phyloP scores from a whole-genome alignment of 2,113 vertebrate species.

The Scomber japonicus region DNA sequence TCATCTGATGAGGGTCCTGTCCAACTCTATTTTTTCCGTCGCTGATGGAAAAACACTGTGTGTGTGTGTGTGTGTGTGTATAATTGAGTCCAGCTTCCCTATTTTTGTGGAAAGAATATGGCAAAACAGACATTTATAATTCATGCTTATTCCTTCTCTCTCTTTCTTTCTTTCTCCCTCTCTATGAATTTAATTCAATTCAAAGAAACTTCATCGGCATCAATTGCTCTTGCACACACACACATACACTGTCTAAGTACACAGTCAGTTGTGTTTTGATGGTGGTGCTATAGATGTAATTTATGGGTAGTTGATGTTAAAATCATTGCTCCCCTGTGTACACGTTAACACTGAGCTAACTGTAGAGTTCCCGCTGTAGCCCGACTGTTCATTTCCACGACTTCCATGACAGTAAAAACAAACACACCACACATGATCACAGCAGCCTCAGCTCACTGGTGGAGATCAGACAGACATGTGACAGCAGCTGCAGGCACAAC shows the following conservation, averaged over 20 bases:
- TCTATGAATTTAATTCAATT: too few species aligned
- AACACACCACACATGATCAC: conserved; percentile 18
- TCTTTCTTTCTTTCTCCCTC: neutral
- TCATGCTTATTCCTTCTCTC: conserved; percentile 11
- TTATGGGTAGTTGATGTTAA: conserved; percentile 26
- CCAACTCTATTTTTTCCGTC: neutral
- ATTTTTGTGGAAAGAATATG: conserved; percentile 70
- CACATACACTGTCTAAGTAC: conserved; percentile 5
- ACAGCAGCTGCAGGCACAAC: neutral
- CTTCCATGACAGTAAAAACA: conserved; percentile 14
- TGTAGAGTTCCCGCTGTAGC: conserved; percentile 6
- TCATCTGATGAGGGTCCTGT: conserved; percentile 7
- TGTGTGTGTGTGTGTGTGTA: conserved; percentile 13
- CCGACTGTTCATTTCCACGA: neutral
- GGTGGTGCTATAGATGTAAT: conserved; percentile 2
- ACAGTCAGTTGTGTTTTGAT: neutral
- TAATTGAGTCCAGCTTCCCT: conserved; percentile 51
- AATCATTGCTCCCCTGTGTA: conserved; percentile 18
- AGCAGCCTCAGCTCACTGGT: neutral
- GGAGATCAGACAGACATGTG: neutral
- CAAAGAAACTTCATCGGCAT: too few species aligned
- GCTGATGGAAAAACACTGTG: conserved; percentile 3
- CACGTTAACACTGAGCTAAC: neutral
- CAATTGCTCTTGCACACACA: neutral
- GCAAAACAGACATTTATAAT: conserved; percentile 20